Evolutionary conservation across 2,113 vertebrate species (phyloP).

Genomic region (Eulemur macaco): DNA sequence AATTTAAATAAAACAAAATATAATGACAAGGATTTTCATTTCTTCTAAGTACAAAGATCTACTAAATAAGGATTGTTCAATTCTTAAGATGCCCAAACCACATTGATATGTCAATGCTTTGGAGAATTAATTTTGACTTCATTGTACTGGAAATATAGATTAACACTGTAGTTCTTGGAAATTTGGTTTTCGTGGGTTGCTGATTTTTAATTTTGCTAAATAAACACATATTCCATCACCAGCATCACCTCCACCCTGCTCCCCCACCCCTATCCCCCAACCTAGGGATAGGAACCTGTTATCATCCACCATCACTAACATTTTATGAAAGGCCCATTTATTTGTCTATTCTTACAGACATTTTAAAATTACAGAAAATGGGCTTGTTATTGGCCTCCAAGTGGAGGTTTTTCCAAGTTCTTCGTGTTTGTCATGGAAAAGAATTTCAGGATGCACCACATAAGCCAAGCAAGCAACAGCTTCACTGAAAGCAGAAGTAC

Average conservation of each 20-base stretch:
- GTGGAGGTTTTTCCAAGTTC: too few species aligned
- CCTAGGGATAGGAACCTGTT: not conserved
- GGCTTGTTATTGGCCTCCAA: too few species aligned
- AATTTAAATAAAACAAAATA: not conserved
- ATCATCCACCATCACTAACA: not conserved
- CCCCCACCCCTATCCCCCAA: not conserved
- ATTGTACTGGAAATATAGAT: not conserved
- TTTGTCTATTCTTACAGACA: not conserved
- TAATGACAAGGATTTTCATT: not conserved
- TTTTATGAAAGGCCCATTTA: not conserved
- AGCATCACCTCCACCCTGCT: not conserved
- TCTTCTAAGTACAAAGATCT: not conserved
- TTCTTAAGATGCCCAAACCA: not conserved
- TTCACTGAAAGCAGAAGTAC: too few species aligned
- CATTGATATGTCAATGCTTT: not conserved
- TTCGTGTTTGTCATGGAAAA: too few species aligned
- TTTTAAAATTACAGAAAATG: not conserved
- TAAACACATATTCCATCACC: not conserved
- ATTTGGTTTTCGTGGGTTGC: not conserved
- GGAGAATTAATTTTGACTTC: not conserved
- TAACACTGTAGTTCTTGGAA: not conserved
- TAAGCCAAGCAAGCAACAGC: too few species aligned
- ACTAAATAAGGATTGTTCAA: not conserved
- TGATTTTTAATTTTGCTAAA: constrained; percentile 11
- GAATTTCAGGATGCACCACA: too few species aligned